Base-by-base conservation (phyloP, 1,140 invertebrate genomes). In the Penaeus chinensis region DNA sequence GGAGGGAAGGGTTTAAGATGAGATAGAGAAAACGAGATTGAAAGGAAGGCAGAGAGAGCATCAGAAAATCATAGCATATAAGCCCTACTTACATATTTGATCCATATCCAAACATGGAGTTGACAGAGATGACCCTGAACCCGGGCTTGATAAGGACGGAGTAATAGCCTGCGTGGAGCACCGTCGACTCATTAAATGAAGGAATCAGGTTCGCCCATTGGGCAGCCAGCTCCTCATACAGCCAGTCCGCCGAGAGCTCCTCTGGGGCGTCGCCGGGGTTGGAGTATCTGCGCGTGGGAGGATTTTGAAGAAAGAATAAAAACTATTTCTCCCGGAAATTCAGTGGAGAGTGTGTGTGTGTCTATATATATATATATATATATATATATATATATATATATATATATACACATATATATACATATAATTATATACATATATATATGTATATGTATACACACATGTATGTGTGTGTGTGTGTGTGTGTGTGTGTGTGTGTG, bases 131-230 rank as follows among this genome's bases (percentile, higher is more conserved):
- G 65, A 98, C 95, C 85, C 97, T 94, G 91, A 98, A 97, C 11
- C 96, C 97, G 0, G 96, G 96, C 54, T 96, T 94, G 2, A 98
- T 95, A 22, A 97, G 92, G 0, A 97, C 96, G 5, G 96, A 97
- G 92, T 98, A 98, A 93, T 96, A 98, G 8, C 96, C 97, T 0
- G 96, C 97, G 69, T 96, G 94, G 19, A 95, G 94, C 0, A 99
- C 95, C 0, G 96, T 98, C 69, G 95, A 94, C 3, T 95, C 95
- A 0, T 97, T 96, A 10, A 95, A 95, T 18, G 95, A 94, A 0
- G 98, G 97, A 74, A 99, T 92, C 97, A 97, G 98, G 78, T 95
- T 94, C 10, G 95, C 93, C 98, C 98, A 99, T 88, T 95, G 94
- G 13, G 95, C 94, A 90, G 97, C 96, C 76, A 99, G 92, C 91